Base-by-base conservation (phyloP, 2,113 vertebrate genomes). In the Macrotis lagotis region DNA sequence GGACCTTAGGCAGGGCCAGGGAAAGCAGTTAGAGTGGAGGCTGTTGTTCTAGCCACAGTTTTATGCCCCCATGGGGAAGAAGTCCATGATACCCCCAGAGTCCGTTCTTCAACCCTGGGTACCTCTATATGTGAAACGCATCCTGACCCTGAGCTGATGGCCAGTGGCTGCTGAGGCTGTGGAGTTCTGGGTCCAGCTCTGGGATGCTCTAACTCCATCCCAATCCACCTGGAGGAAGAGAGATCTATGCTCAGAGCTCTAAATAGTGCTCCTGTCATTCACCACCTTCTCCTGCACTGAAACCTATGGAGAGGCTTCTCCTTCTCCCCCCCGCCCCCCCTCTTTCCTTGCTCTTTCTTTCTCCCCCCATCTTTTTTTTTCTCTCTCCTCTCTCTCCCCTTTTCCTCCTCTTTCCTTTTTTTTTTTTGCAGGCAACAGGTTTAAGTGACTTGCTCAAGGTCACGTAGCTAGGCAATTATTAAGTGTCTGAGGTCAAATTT, bases 91-190 rank as follows among this genome's bases (percentile, higher is more conserved):
- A 37, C 48, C 31, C 53, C 49, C 48, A 25, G 90, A 25, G 31
- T 14, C 49, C 49, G 19, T 19, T 8, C 25, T 14, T n/a, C 11
- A 2, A 66, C 92, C 50, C 91, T 50, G 25, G 59, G 50, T 97
- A 98, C 98, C 98, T 98, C 95, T 96, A 97, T 95, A 98, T 97
- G 91, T 97, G 93, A 98, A 98, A 74, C 97, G 96, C 51, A 97
- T 90, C 94, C 92, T 98, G 90, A 97, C 98, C 49, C 94, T 53
- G 47, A 50, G n/a, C 66, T 83, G n/a, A 24, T 44, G n/a, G n/a
- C n/a, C 19, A 83, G 66, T 7, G 37, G 24, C 37, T 83, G 19
- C 49, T 94, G 94, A 1, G 31, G 89, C 92, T 94, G 95, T 88
- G 50, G 90, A 49, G 49, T 48, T 26, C 94, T 11, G 90, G 51